A percentile compares a stretch with the other conserved stretches of the same genome.
Conservation (phyloP, 2,797 vertebrate genomes). For the Menidia menidia region DNA sequence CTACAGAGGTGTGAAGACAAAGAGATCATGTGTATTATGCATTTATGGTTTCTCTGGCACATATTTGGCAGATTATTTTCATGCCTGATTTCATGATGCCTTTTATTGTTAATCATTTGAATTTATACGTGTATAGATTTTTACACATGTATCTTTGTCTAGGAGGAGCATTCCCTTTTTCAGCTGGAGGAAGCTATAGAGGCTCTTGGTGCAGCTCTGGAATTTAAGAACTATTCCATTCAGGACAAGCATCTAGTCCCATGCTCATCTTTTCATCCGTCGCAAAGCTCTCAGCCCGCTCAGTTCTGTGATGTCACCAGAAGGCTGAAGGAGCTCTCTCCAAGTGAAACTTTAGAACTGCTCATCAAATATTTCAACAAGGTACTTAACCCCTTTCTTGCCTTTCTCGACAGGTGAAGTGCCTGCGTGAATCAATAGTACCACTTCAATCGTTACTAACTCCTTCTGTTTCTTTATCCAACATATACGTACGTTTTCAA, state of each 20-base stretch:
- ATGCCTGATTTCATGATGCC: background rate
- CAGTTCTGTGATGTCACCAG: slow-evolving; percentile 80
- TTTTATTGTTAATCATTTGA: background rate
- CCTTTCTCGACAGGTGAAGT: too few species aligned
- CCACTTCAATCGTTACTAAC: background rate
- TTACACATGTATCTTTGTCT: slow-evolving; percentile 5
- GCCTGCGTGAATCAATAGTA: slow-evolving; percentile 6
- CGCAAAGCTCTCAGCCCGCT: slow-evolving; percentile 76
- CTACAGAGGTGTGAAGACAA: slow-evolving; percentile 82
- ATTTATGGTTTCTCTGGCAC: background rate
- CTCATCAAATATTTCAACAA: slow-evolving; percentile 92
- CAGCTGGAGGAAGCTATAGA: slow-evolving; percentile 91
- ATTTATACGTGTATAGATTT: background rate
- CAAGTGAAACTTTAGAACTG: slow-evolving; percentile 83
- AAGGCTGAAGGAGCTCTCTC: slow-evolving; percentile 84
- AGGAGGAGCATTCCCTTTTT: slow-evolving; percentile 89
- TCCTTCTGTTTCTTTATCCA: background rate
- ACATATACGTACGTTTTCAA: background rate
- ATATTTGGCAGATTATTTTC: slow-evolving; percentile 4
- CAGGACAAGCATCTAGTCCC: slow-evolving; percentile 79
- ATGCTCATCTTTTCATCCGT: slow-evolving; percentile 34
- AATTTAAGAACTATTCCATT: slow-evolving; percentile 88
- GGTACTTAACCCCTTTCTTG: slow-evolving; percentile 55
- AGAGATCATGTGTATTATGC: background rate
- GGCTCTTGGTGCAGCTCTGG: slow-evolving; percentile 88